phyloP scores from a whole-genome alignment of 2,113 vertebrate genomes.

The Phainopepla nitens region DNA sequence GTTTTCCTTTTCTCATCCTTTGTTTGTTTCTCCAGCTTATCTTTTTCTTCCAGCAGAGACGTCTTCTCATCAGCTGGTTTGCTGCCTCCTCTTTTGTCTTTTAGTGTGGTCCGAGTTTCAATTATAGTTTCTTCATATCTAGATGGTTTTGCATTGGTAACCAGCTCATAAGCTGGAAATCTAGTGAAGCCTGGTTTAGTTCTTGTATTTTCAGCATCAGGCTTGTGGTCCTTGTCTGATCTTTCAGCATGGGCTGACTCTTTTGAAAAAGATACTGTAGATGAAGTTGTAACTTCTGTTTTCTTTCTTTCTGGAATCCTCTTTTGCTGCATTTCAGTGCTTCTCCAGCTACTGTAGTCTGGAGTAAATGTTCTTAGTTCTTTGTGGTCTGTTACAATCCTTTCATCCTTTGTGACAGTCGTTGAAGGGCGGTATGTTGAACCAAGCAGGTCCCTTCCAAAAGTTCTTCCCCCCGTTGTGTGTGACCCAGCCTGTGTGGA shows the following conservation, averaged over 20 bases:
- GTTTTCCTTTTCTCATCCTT: conserved; percentile 8
- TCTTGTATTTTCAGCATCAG: neutral
- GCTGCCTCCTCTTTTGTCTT: conserved; percentile 23
- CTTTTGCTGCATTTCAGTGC: conserved; percentile 39
- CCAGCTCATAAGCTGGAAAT: conserved; percentile 23
- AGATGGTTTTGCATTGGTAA: neutral
- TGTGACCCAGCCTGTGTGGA: conserved; percentile 57
- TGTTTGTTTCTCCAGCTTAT: neutral
- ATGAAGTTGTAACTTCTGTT: conserved; percentile 47
- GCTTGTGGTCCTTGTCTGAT: neutral
- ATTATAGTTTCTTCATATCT: conserved; percentile 54
- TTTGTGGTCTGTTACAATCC: conserved; percentile 61
- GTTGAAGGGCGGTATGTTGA: conserved; percentile 13
- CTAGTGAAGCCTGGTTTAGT: conserved; percentile 12
- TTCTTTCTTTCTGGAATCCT: conserved; percentile 58
- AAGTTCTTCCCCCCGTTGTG: conserved; percentile 55
- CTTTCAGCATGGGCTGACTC: neutral
- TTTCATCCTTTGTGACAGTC: conserved; percentile 73
- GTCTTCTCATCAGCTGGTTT: conserved; percentile 33
- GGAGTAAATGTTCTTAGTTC: conserved; percentile 18
- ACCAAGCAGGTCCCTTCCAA: conserved; percentile 60
- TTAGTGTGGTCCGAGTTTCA: neutral
- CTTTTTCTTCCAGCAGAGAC: neutral
- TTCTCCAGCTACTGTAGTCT: conserved; percentile 15
- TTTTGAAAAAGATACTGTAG: conserved; percentile 10